A percentile compares a stretch with the other conserved stretches of the same genome.
phyloP scores from a whole-genome alignment of 2,113 vertebrate species.

The Corapipo altera region DNA sequence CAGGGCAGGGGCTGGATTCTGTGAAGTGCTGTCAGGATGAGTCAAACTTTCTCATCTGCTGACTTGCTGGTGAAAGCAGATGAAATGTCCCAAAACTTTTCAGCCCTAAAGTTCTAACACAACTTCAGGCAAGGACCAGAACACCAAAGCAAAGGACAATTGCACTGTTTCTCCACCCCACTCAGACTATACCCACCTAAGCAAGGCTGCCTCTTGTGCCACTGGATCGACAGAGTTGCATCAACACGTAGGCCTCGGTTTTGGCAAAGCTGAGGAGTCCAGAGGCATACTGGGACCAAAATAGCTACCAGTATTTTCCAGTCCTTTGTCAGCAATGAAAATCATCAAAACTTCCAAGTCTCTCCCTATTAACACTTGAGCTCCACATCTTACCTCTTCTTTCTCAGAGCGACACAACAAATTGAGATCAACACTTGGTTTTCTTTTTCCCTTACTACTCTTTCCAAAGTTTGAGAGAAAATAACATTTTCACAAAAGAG shows the following conservation, averaged over 20 bases:
- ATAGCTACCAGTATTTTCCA: not conserved
- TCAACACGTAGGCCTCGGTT: rapidly evolving
- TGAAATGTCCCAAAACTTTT: not conserved
- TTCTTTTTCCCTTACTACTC: not conserved
- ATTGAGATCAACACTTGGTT: not conserved
- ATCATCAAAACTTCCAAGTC: not conserved
- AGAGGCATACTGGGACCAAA: not conserved
- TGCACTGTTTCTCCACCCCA: not conserved
- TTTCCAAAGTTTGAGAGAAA: not conserved
- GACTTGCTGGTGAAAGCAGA: not conserved
- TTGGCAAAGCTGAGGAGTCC: not conserved
- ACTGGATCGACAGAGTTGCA: not conserved
- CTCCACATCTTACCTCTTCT: not conserved
- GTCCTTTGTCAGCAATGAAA: not conserved
- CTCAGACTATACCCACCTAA: rapidly evolving
- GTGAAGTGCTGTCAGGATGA: not conserved
- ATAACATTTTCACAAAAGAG: not conserved
- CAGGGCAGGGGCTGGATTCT: not conserved
- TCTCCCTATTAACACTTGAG: not conserved
- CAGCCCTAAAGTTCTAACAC: not conserved
- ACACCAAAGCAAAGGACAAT: not conserved
- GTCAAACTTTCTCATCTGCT: not conserved
- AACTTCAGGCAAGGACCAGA: not conserved
- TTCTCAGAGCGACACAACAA: not conserved
- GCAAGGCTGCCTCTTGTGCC: not conserved